A percentile compares a stretch with the other conserved stretches of the same genome.
Evolutionary conservation across 2,888 invertebrate genomes (phyloP).

Genomic region (Thymelicus acteon): DNA sequence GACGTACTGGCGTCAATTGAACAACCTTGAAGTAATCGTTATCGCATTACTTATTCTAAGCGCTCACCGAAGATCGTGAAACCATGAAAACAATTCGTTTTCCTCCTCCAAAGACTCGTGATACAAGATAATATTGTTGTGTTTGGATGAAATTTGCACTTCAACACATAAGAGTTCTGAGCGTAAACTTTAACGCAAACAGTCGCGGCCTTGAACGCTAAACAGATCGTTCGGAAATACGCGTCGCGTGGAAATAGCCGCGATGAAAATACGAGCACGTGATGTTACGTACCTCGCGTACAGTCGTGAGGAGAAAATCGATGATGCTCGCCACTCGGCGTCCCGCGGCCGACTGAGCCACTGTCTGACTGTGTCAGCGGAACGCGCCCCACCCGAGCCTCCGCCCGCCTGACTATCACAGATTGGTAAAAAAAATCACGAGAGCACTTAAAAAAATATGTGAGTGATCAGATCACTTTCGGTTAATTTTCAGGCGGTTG

Average conservation of each 20-base stretch:
- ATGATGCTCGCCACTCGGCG: conserved; percentile 83
- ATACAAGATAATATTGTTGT: conserved; percentile 51
- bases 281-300: conserved; percentile 81
- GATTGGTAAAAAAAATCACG: conserved; percentile 67
- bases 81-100: conserved; percentile 73
- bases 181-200: conserved; percentile 74
- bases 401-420: conserved; percentile 76
- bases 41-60: conserved; percentile 66
- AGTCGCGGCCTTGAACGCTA: conserved; percentile 81
- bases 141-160: conserved; percentile 52
- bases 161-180: conserved; percentile 62
- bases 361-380: conserved; percentile 85
- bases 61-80: conserved; percentile 61
- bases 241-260: conserved; percentile 79
- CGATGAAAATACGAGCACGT: conserved; percentile 81
- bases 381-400: conserved; percentile 80
- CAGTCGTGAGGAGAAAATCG: conserved; percentile 79
- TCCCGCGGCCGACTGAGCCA: conserved; percentile 85
- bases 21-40: conserved; percentile 56
- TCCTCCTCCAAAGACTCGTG: conserved; percentile 59
- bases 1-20: conserved; percentile 48
- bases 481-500: conserved; percentile 63
- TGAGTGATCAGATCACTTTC: conserved; percentile 54
- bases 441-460: conserved; percentile 65
- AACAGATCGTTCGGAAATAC: conserved; percentile 80